Conservation (phyloP, 2,888 invertebrate species). For the Eupithecia exiguata region DNA sequence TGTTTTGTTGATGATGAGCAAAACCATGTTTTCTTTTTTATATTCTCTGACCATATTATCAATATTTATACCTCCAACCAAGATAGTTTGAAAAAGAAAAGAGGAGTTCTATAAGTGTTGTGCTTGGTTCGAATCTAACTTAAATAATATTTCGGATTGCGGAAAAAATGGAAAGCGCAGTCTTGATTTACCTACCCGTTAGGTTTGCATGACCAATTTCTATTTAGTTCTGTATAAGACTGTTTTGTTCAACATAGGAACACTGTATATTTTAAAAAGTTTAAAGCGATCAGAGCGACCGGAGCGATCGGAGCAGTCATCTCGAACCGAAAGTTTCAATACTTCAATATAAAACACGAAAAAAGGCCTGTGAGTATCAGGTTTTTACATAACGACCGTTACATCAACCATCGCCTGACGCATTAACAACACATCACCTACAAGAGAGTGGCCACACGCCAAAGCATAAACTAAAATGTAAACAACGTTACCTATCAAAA, state of each 20-base stretch:
- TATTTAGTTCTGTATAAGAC: background rate
- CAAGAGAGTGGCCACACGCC: slow-evolving; percentile 7
- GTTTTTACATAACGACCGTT: slow-evolving; percentile 40
- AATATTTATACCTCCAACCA: too few species aligned
- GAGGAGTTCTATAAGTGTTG: too few species aligned
- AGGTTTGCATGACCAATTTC: background rate
- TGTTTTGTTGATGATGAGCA: too few species aligned
- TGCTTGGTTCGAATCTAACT: too few species aligned
- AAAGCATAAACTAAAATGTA: background rate
- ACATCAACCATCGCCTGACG: slow-evolving; percentile 35
- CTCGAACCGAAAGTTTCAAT: slow-evolving; percentile 21
- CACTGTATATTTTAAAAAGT: background rate
- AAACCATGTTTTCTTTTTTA: too few species aligned
- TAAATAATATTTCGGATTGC: background rate
- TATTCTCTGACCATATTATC: too few species aligned
- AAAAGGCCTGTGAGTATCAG: slow-evolving; percentile 18
- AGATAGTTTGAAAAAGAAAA: too few species aligned
- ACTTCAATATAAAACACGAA: background rate
- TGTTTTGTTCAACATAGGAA: background rate
- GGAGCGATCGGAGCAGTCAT: background rate
- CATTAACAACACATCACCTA: slow-evolving; percentile 19
- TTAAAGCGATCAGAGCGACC: background rate
- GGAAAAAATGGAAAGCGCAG: background rate
- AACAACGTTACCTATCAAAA: background rate
- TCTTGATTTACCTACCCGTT: background rate